Percentiles rank a stretch among this genome's conserved stretches.
These are phyloP conservation scores for Arizona elegans DNA, from an alignment of 2,113 vertebrate genomes.

Conservation along the genomic window DNA sequence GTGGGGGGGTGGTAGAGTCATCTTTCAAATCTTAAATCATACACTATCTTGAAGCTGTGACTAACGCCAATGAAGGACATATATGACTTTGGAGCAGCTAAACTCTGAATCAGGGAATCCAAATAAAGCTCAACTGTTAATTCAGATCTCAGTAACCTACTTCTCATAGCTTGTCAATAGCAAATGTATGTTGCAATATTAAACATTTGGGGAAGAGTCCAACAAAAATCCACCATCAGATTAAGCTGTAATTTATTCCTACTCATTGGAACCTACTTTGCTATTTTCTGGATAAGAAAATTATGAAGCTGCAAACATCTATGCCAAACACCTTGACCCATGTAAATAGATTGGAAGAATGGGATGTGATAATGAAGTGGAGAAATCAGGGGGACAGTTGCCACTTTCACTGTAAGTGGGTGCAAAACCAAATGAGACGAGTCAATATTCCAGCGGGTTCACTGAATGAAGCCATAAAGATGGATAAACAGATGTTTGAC, in stretches of 20 bases:
- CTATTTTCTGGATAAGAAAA: not conserved
- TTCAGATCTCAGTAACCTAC: not conserved
- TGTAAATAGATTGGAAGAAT: not conserved
- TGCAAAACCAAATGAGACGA: not conserved
- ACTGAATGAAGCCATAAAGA: not conserved
- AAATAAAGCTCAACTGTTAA: slow-evolving; percentile 15
- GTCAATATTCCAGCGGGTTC: not conserved
- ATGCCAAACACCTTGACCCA: too few relatives aligned
- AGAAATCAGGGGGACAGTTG: not conserved
- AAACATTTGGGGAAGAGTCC: not conserved
- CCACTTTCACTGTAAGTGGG: not conserved
- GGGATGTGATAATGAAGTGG: not conserved
- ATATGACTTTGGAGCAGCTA: not conserved
- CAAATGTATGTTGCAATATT: not conserved
- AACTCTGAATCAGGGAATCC: not conserved
- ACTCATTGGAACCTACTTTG: not conserved
- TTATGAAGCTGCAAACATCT: not conserved
- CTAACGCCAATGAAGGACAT: not conserved
- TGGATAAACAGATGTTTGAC: not conserved
- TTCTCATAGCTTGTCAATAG: not conserved
- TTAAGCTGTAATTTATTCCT: not conserved
- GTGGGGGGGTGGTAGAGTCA: not conserved
- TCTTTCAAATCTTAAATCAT: slow-evolving; percentile 2
- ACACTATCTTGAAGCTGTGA: slow-evolving; percentile 30
- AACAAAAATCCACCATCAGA: not conserved